Conservation (phyloP, 2,888 invertebrate genomes). For the Desoria tigrina region DNA sequence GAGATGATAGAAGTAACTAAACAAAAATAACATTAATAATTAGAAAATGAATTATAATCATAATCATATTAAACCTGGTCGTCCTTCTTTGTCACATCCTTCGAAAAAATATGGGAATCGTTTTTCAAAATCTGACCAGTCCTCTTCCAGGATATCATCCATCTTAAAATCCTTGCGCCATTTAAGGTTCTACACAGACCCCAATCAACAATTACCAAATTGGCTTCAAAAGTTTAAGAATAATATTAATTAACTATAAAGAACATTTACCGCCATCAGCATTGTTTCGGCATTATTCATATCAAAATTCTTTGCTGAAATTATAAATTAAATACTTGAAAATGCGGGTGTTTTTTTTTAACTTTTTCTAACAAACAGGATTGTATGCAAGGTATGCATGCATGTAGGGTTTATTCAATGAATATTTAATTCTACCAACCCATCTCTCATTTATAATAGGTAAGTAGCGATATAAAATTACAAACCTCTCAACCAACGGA, state of each 20-base stretch:
- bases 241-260: neutral
- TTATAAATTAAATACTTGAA: no score
- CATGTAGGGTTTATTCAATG: no score
- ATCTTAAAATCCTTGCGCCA: neutral
- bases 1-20: no score
- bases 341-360: no score
- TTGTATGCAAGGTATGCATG: no score
- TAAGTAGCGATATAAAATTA: no score
- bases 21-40: neutral
- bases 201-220: neutral
- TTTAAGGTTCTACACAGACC: neutral
- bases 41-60: neutral
- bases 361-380: no score
- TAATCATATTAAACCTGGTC: neutral
- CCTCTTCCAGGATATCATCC: neutral
- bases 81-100: neutral
- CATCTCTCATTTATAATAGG: no score
- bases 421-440: no score
- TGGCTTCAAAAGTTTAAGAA: neutral
- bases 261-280: neutral
- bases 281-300: neutral
- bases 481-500: no score
- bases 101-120: neutral
- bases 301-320: neutral
- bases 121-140: neutral